A percentile compares a stretch with the other conserved stretches of the same genome.
Conservation (phyloP, 2,888 invertebrate genomes). For the Leptarthrus brevirostris region DNA sequence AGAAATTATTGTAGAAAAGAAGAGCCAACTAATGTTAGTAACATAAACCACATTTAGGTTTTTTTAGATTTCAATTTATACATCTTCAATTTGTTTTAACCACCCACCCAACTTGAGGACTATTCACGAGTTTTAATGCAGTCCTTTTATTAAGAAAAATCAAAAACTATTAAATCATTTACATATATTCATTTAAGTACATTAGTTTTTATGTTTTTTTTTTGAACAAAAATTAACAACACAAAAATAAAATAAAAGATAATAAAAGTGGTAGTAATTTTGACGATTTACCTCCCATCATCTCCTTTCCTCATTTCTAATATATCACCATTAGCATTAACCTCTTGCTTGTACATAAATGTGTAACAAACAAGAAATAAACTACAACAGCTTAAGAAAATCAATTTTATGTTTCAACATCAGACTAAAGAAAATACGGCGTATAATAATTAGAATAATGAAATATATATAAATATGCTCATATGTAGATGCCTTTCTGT, state of each 20-base stretch:
- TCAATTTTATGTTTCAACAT: slow-evolving; percentile 33
- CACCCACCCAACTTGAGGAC: too few relatives aligned
- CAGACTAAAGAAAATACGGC: slow-evolving; percentile 39
- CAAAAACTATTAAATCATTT: slow-evolving; percentile 52
- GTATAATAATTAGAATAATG: slow-evolving; percentile 41
- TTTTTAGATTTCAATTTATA: too few relatives aligned
- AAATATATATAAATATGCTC: slow-evolving; percentile 43
- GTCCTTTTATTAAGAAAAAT: slow-evolving; percentile 9
- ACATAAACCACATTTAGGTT: too few relatives aligned
- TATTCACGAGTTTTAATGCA: too few relatives aligned
- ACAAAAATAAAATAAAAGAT: slow-evolving; percentile 21
- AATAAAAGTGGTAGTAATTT: slow-evolving; percentile 23
- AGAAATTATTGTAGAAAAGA: too few relatives aligned
- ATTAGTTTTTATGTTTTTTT: slow-evolving; percentile 50
- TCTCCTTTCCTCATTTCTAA: slow-evolving; percentile 5
- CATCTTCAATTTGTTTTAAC: too few relatives aligned
- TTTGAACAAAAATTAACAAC: slow-evolving; percentile 39
- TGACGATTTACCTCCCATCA: neutral
- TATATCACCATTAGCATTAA: slow-evolving; percentile 26
- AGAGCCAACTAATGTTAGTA: too few relatives aligned
- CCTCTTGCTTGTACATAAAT: neutral
- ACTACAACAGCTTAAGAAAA: slow-evolving; percentile 13
- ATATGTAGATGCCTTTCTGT: slow-evolving; percentile 46
- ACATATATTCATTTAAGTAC: slow-evolving; percentile 54
- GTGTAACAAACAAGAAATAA: slow-evolving; percentile 1